These are phyloP conservation scores for Botrylloides violaceus DNA, from an alignment of 23 tunicate species.

Conservation along the genomic window DNA sequence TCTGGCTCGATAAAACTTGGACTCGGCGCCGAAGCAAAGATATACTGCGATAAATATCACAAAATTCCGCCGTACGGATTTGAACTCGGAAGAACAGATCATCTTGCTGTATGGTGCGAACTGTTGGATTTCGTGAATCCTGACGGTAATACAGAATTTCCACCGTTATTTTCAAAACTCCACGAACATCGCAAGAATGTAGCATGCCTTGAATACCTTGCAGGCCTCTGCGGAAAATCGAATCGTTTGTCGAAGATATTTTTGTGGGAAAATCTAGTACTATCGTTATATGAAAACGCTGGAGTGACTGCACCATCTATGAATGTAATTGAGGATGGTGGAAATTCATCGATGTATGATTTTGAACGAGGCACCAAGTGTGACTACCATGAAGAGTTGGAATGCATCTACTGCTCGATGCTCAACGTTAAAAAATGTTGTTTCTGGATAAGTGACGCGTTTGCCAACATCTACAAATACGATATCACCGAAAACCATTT, in stretches of 20 bases:
- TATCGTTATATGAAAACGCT: conserved; percentile 37
- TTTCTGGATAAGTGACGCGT: conserved; percentile 66
- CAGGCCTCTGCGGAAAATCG: conserved; percentile 17
- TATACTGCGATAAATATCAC: conserved; percentile 45
- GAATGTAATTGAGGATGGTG: conserved; percentile 35
- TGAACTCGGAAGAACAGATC: conserved; percentile 25
- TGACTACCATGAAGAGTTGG: conserved; percentile 60
- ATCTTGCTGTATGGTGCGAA: conserved; percentile 49
- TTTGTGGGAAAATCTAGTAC: conserved; percentile 42
- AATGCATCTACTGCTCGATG: conserved; percentile 49
- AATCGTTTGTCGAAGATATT: conserved; percentile 40
- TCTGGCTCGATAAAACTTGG: conserved; percentile 81
- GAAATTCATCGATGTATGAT: conserved; percentile 50
- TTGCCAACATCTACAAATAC: conserved; percentile 31
- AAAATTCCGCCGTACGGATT: conserved; percentile 46
- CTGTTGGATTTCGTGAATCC: conserved; percentile 38
- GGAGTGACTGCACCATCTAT: conserved; percentile 45
- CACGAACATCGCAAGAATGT: conserved; percentile 41
- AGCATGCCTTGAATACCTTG: conserved; percentile 38
- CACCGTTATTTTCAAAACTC: conserved; percentile 34
- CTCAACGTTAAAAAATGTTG: conserved; percentile 62
- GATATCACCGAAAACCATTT: conserved; percentile 68
- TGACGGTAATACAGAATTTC: conserved; percentile 8
- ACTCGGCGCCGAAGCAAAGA: conserved; percentile 47
- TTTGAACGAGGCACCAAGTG: conserved; percentile 57